Conservation (phyloP, 1,140 invertebrate species). For the Drosophila suzukii region DNA sequence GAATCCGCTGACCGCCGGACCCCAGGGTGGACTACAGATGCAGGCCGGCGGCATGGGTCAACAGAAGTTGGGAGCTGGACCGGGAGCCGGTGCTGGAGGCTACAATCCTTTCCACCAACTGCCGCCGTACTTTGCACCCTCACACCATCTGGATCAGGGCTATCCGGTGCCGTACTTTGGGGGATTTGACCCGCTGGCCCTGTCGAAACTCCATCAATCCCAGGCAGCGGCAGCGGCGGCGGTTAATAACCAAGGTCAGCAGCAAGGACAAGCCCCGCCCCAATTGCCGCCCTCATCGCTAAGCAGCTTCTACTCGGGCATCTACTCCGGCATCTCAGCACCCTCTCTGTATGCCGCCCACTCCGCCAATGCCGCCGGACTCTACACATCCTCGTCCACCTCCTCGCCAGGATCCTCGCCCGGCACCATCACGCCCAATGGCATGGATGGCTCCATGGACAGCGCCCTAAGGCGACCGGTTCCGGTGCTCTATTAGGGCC, state of each 20-base stretch:
- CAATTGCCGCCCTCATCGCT: slow-evolving; percentile 86
- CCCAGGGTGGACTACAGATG: slow-evolving; percentile 79
- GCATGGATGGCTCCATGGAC: slow-evolving; percentile 79
- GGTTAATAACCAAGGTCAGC: slow-evolving; percentile 79
- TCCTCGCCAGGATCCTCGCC: slow-evolving; percentile 85
- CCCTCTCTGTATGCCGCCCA: slow-evolving; percentile 84
- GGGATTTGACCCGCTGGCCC: slow-evolving; percentile 88
- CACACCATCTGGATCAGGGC: slow-evolving; percentile 85
- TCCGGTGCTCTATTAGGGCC: slow-evolving; percentile 86
- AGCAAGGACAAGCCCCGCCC: slow-evolving; percentile 76
- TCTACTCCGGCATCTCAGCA: slow-evolving; percentile 85
- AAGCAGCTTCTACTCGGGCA: slow-evolving; percentile 88
- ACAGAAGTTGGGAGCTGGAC: slow-evolving; percentile 81
- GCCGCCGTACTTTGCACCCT: slow-evolving; percentile 87
- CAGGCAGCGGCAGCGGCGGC: slow-evolving; percentile 78
- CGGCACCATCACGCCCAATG: slow-evolving; percentile 77
- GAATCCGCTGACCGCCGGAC: slow-evolving; percentile 89
- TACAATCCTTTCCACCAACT: slow-evolving; percentile 86
- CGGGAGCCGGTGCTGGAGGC: slow-evolving; percentile 69
- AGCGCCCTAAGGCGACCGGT: slow-evolving; percentile 86
- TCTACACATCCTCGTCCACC: slow-evolving; percentile 84
- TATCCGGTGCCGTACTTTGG: slow-evolving; percentile 87
- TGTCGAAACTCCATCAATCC: slow-evolving; percentile 85
- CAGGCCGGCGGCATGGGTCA: slow-evolving; percentile 67
- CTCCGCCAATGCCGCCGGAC: slow-evolving; percentile 81